Conservation (phyloP, 92 coral and sea anemone species). For the Muricea muricata region DNA sequence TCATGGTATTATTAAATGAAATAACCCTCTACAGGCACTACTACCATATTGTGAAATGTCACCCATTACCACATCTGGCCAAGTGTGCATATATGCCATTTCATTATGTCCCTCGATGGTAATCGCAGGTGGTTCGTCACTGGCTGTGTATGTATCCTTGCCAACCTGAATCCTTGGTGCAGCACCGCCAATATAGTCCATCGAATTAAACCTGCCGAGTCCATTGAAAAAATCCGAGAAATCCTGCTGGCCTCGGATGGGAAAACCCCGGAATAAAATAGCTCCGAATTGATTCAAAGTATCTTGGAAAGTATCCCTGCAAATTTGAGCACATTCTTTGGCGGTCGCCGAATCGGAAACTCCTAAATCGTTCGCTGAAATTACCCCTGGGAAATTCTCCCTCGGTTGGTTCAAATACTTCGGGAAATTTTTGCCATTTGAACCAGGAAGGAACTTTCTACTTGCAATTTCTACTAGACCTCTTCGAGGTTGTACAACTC, state of each 20-base stretch:
- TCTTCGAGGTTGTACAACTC: neutral
- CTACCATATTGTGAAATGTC: too few relatives aligned
- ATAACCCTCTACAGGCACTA: too few relatives aligned
- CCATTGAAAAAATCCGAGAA: conserved; percentile 68
- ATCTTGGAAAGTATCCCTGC: conserved; percentile 35
- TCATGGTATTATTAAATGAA: too few relatives aligned
- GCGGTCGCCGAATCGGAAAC: conserved; percentile 18
- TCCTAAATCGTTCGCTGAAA: conserved; percentile 59
- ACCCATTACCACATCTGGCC: conserved; percentile 86
- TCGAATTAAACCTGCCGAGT: conserved; percentile 66
- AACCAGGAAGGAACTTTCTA: conserved; percentile 79
- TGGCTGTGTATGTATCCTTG: conserved; percentile 73
- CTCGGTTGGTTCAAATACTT: conserved; percentile 69
- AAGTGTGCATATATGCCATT: conserved; percentile 85
- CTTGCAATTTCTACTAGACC: conserved; percentile 61
- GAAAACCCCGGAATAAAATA: conserved; percentile 79
- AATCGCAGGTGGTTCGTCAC: conserved; percentile 82
- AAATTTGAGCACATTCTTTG: conserved; percentile 38
- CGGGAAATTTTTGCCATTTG: conserved; percentile 75
- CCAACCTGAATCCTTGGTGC: conserved; percentile 74
- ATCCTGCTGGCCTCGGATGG: conserved; percentile 64
- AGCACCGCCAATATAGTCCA: conserved; percentile 88
- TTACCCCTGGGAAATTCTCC: conserved; percentile 73
- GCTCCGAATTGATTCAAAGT: conserved; percentile 75
- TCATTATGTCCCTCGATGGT: conserved; percentile 85